Evolutionary conservation across 1,140 invertebrate genomes (phyloP), one percentile per base, ranked within the genome.

Genomic region (Aphidius ervi): DNA sequence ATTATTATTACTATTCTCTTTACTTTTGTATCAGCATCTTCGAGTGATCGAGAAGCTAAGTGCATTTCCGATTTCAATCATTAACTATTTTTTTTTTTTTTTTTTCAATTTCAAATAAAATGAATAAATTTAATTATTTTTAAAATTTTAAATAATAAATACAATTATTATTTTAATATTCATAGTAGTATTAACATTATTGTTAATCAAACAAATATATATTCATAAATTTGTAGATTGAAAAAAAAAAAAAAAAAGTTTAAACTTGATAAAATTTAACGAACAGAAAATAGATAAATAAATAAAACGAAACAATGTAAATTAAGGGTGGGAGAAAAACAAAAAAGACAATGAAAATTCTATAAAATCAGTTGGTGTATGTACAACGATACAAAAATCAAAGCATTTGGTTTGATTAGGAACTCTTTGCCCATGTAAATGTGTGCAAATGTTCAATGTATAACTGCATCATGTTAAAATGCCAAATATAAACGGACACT

Each of bases 61-160:
- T 57, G 62, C 62, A 60, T 60, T 63, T 60, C 54, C 62, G 46
- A 59, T 63, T 42, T 53, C n/a, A 39, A 52, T 54, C n/a, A 56
- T 60, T 56, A 53, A 56, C 59, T 61, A 16, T 43, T 42, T 45
- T 45, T 10, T 41, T 54, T 3, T 41, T 54, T 3, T 31, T 31
- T 31, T 31, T 2, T 31, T 31, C 23, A 31, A 31, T 31, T 31
- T 31, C 4, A 16, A 16, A 16, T 16, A 16, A 16, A 16, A 16
- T 31, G 4, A 31, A 31, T 31, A 31, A 31, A 31, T 31, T 31
- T 31, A 31, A 1, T 31, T 1, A 31, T 31, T 31, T 31, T 31
- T 9, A 31, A 46, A 31, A 1, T 31, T 31, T 31, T 9, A 31
- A 46, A 57, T 31, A 23, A 57, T 39, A 40, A 39, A 57, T 48